Base-by-base conservation (phyloP, 2,888 invertebrate species). In the Stenodema calcarata region DNA sequence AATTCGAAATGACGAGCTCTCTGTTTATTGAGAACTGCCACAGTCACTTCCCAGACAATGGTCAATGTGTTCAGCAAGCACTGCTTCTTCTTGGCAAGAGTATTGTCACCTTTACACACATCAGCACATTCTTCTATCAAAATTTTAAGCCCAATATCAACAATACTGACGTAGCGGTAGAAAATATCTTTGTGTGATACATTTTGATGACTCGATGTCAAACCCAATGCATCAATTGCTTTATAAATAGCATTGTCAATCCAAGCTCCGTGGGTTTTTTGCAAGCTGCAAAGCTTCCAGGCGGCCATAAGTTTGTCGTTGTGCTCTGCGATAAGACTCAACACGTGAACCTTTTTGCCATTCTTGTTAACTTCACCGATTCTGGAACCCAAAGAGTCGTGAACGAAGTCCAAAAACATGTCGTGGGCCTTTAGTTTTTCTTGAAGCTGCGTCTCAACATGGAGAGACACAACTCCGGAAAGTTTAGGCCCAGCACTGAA, bases 361-460 rank as follows among this genome's bases (percentile, higher is more conserved):
- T 62, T 80, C 30, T 83, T 78, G 23, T 87, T 87, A 16, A 88
- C 84, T 85, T 85, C 87, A 41, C 88, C 87, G 6, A 87, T 44
- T 35, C 83, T 14, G 42, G 44, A 44, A 35, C 30, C 30, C 27
- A 83, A 30, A 16, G 94, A 92, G 73, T 94, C 93, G 89, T 95
- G 94, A 81, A 97, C 91, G 91, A 98, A 98, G 87, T 94, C 93
- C 1, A 96, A 91, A 90, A 95, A 96, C 87, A 96, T 93, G 88
- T 94, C 93, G 89, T 96, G 93, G 0, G 96, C 97, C 90, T 95
- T 94, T 90, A 95, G 95, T 92, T 98, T 98, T 91, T 98, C 97
- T 89, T 95, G 94, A 85, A 99, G 92, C 91, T 98, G 98, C 88
- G 95, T 95, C 0, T 94, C 92, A 87, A 97, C 94, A 91, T 97